Base-by-base conservation (phyloP, 2,113 vertebrate genomes). In the Cathartes aura region DNA sequence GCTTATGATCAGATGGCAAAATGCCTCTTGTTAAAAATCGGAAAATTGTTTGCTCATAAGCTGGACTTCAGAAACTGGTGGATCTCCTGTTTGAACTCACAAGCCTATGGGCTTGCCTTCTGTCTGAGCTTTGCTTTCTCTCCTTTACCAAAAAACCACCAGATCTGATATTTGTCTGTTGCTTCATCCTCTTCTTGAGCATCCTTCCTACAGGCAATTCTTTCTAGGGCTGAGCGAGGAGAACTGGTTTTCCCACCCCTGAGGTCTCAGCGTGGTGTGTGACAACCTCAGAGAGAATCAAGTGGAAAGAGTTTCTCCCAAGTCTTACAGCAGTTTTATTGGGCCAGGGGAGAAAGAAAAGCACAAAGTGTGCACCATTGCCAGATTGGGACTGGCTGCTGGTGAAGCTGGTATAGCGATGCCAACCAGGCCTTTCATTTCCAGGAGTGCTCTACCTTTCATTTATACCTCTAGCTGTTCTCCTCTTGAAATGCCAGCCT, bases 321-420 rank as follows among this genome's bases (percentile, higher is more conserved):
- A 75, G 91, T 94, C 64, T n/a, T 45, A 42, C 9, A 55, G 36
- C 60, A 94, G 62, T 87, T 94, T 89, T 64, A 34, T 82, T 82
- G 70, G 52, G 29, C 50, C 53, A 50, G 12, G 43, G 64, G n/a
- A 88, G 66, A 96, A 97, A 79, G 66, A 45, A 82, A 89, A 95
- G 74, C 70, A 64, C 38, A 5, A 68, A 72, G 7, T 56, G n/a
- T 75, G 55, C 73, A 53, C 23, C 40, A 50, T 19, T 91, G 96
- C 91, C 95, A 98, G 86, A 52, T 20, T 84, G 19, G n/a, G 45
- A 34, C 83, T 82, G 88, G 90, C 89, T 97, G 93, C 88, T 80
- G 84, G 68, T 76, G 67, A 85, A 88, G 52, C 34, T 5, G 48
- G 52, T 5, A 9, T 58, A 43, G 42, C 2, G 3, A 47, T 73